phyloP scores from a whole-genome alignment of 2,113 vertebrate species.

The Platichthys flesus region DNA sequence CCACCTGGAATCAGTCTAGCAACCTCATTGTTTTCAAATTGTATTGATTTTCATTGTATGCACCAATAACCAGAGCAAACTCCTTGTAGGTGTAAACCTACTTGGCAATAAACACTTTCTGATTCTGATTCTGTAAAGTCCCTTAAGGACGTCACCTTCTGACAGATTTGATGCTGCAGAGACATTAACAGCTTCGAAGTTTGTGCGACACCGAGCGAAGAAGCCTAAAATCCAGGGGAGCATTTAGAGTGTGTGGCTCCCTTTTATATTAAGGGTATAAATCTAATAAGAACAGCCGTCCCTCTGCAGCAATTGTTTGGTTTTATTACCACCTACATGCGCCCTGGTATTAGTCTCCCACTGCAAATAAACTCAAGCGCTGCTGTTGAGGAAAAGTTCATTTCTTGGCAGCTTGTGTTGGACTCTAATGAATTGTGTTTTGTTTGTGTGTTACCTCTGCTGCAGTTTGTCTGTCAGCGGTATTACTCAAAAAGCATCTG shows the following conservation, averaged over 20 bases:
- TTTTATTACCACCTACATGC: conserved; percentile 1
- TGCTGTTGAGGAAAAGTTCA: not conserved
- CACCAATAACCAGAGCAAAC: no score
- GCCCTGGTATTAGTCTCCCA: not conserved
- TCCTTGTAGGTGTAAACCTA: no score
- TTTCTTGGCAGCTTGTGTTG: not conserved
- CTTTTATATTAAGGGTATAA: not conserved
- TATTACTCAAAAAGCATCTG: no score
- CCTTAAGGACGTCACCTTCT: not conserved
- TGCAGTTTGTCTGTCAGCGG: no score
- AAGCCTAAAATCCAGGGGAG: not conserved
- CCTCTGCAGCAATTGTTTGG: not conserved
- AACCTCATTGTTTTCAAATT: no score
- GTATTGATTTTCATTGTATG: no score
- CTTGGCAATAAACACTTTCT: no score
- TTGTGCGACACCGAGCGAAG: not conserved
- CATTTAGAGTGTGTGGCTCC: not conserved
- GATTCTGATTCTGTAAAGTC: no score
- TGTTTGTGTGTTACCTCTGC: not conserved
- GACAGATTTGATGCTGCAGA: not conserved
- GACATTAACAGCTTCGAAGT: not conserved
- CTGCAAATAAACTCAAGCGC: not conserved
- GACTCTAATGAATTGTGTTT: not conserved
- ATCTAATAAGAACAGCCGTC: not conserved
- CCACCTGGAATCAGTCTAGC: no score